phyloP scores from a whole-genome alignment of 2,797 vertebrate species.

The Moxostoma hubbsi region DNA sequence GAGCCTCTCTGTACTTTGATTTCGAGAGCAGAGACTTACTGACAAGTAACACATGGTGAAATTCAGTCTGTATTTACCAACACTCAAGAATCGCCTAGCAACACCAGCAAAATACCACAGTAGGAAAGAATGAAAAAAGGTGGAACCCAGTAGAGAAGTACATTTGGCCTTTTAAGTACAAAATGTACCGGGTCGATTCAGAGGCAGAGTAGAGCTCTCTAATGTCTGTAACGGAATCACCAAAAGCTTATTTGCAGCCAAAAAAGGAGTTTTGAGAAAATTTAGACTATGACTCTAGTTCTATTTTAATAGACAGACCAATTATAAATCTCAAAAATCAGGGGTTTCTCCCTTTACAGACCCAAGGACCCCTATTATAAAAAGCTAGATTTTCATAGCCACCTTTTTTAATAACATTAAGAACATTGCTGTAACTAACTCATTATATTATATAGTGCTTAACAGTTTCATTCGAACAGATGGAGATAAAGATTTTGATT shows the following conservation, averaged over 20 bases:
- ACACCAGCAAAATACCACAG: conserved; percentile 60
- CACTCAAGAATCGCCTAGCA: conserved; percentile 66
- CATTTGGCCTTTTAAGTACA: conserved; percentile 58
- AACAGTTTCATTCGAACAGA: no score
- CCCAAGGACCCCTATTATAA: no score
- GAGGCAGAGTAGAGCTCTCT: conserved; percentile 7
- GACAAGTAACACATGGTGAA: conserved; percentile 54
- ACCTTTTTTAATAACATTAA: no score
- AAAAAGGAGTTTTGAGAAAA: conserved; percentile 18
- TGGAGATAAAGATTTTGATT: no score
- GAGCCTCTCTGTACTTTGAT: conserved; percentile 50
- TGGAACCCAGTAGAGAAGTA: conserved; percentile 15
- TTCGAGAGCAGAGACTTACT: conserved; percentile 28
- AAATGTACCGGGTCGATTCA: conserved; percentile 3
- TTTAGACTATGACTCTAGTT: background rate
- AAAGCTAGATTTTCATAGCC: no score
- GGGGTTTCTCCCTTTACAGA: no score
- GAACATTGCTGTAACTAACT: no score
- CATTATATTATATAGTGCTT: no score
- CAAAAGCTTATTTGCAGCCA: background rate
- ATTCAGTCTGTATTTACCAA: conserved; percentile 66
- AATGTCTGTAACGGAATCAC: conserved; percentile 1
- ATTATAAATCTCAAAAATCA: no score
- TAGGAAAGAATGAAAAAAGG: conserved; percentile 28
- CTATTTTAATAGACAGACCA: background rate